Evolutionary conservation across 2,797 vertebrate species (phyloP).

Genomic region (Gymnoscopelus microlampas): DNA sequence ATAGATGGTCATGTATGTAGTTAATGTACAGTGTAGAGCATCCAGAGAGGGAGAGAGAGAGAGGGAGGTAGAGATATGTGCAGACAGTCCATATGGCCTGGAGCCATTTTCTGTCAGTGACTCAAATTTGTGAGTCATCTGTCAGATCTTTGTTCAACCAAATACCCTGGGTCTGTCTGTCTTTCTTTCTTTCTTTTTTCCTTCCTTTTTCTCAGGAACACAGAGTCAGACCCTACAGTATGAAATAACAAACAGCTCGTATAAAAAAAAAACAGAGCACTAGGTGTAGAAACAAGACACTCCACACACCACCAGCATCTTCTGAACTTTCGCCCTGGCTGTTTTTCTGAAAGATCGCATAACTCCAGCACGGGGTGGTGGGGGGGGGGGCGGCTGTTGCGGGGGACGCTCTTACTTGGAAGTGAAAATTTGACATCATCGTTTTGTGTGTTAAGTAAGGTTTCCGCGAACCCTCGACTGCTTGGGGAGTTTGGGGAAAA

Average conservation of each 20-base stretch:
- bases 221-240: conserved; percentile 35
- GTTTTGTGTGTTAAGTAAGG: too few species aligned
- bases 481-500: too few species aligned
- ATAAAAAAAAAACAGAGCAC: conserved; percentile 57
- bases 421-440: too few species aligned
- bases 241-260: conserved; percentile 29
- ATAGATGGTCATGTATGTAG: conserved; percentile 37
- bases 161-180: conserved; percentile 17
- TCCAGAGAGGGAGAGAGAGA: conserved; percentile 20
- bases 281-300: conserved; percentile 2
- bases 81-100: conserved; percentile 43
- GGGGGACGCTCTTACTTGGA: too few species aligned
- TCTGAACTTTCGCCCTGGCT: not conserved
- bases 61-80: conserved; percentile 10
- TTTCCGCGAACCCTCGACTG: too few species aligned
- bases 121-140: conserved; percentile 70
- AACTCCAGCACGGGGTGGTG: too few species aligned
- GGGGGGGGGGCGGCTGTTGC: too few species aligned
- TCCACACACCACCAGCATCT: conserved; percentile 3
- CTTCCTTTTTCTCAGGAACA: conserved; percentile 29
- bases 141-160: conserved; percentile 48
- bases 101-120: conserved; percentile 53
- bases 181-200: not conserved
- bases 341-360: too few species aligned
- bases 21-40: not conserved